These are phyloP conservation scores for Leptothorax acervorum DNA, from an alignment of 2,888 invertebrate species.

Conservation along the genomic window DNA sequence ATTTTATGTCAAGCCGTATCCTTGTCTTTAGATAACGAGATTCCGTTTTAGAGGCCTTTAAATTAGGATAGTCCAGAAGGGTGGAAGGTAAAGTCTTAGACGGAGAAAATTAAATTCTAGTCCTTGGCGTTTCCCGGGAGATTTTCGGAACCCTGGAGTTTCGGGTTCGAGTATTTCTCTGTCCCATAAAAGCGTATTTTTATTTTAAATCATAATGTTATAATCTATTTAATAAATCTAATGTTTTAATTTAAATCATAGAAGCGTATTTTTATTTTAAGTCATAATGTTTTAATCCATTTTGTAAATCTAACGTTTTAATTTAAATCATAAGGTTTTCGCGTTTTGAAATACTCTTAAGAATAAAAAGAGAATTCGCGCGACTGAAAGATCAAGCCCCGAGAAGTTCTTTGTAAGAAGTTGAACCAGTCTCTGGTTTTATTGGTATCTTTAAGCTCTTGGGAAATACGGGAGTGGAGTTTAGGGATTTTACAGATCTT, in stretches of 20 bases:
- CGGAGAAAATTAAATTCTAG: slow-evolving; percentile 37
- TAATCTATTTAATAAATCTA: too few relatives aligned
- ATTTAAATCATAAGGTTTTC: neutral
- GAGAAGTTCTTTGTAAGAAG: neutral
- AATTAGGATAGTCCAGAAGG: slow-evolving; percentile 2
- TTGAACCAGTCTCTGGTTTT: neutral
- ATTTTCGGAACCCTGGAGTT: neutral
- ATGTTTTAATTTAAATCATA: too few relatives aligned
- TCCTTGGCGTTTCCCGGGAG: neutral
- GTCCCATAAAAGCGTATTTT: neutral
- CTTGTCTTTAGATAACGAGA: slow-evolving; percentile 24
- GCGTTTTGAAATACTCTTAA: neutral
- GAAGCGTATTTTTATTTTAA: too few relatives aligned
- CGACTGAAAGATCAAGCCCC: neutral
- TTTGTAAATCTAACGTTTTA: too few relatives aligned
- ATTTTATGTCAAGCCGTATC: slow-evolving; percentile 30
- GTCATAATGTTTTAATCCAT: too few relatives aligned
- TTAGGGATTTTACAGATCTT: neutral
- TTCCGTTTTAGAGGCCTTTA: slow-evolving; percentile 18
- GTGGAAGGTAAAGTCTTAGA: neutral
- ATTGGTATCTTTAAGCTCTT: neutral
- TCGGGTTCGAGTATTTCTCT: neutral
- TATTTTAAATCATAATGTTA: neutral
- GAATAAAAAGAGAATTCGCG: neutral
- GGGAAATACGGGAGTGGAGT: neutral